phyloP scores from a whole-genome alignment of 2,888 invertebrate genomes.

The Globia sparganii region DNA sequence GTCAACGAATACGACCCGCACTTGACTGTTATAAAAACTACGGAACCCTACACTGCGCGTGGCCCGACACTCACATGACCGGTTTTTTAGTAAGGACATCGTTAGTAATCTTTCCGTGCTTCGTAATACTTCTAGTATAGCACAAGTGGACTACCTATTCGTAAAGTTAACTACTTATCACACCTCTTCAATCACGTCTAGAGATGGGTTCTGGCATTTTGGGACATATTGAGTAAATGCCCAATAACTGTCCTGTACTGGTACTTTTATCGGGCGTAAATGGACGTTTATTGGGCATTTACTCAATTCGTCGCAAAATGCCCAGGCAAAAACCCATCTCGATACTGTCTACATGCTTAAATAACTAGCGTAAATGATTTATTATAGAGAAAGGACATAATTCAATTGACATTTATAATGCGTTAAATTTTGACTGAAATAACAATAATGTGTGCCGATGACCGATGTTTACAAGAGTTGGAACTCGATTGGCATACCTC shows the following conservation, averaged over 20 bases:
- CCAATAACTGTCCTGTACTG: too few relatives aligned
- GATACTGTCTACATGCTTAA: conserved; percentile 40
- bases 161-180: conserved; percentile 50
- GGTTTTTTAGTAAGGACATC: conserved; percentile 18
- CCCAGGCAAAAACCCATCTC: too few relatives aligned
- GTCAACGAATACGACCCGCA: too few relatives aligned
- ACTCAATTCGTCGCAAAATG: too few relatives aligned
- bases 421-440: conserved; percentile 73
- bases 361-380: conserved; percentile 34
- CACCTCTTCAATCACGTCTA: conserved; percentile 37
- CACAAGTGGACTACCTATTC: conserved; percentile 17
- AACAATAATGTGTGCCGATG: conserved; percentile 77
- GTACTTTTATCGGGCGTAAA: too few relatives aligned
- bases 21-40: too few relatives aligned
- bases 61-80: too few relatives aligned
- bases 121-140: conserved; percentile 27
- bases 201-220: too few relatives aligned
- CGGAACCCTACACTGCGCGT: too few relatives aligned
- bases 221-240: too few relatives aligned
- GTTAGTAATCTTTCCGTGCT: conserved; percentile 24
- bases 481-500: conserved; percentile 73
- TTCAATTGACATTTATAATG: conserved; percentile 68
- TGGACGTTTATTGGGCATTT: too few relatives aligned
- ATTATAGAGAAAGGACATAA: conserved; percentile 59
- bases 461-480: conserved; percentile 77